Evolutionary conservation across 2,113 vertebrate species (phyloP), one percentile per base, ranked within the genome.

Genomic region (Cyanoderma ruficeps): DNA sequence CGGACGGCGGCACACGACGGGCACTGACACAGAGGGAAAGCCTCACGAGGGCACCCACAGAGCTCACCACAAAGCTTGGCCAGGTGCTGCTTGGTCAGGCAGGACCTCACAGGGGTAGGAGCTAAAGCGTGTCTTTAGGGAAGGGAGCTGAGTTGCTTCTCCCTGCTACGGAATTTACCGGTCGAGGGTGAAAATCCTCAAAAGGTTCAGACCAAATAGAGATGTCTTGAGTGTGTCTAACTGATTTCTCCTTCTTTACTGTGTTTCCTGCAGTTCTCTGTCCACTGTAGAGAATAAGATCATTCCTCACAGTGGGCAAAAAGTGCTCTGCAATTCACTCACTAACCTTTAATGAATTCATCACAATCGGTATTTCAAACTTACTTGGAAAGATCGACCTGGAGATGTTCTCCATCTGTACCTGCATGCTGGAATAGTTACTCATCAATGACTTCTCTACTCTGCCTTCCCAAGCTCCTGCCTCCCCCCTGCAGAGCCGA

Each of bases 21-120:
- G 87, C 80, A 95, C 92, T 96, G 77, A 94, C 96, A 92, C 87
- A 91, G 83, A 89, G 69, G 52, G 87, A 83, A 50, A 85, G 90
- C 96, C 95, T 82, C 87, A 83, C 74, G 53, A 59, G 77, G 17
- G 95, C 88, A 86, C 91, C 52, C 90, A 88, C 28, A 20, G 90
- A 93, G 93, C 92, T 94, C 92, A 39, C 33, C 75, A 28, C 85
- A 83, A 94, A 86, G 52, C 68, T 59, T 19, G 12, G 74, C 27
- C 13, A 33, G 13, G 27, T 55, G 79, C 67, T 28, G 6, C 57
- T 4, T 23, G 39, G 6, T 11, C 61, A 44, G 41, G 69, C 55
- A 19, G 84, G 23, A 18, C 42, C 71, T 85, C 82, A 47, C 14
- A 15, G 24, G 78, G 76, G 21, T 4, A 59, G 11, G 11, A 70